Base-by-base conservation (phyloP, 2,113 vertebrate genomes). In the Gambusia holbrooki region DNA sequence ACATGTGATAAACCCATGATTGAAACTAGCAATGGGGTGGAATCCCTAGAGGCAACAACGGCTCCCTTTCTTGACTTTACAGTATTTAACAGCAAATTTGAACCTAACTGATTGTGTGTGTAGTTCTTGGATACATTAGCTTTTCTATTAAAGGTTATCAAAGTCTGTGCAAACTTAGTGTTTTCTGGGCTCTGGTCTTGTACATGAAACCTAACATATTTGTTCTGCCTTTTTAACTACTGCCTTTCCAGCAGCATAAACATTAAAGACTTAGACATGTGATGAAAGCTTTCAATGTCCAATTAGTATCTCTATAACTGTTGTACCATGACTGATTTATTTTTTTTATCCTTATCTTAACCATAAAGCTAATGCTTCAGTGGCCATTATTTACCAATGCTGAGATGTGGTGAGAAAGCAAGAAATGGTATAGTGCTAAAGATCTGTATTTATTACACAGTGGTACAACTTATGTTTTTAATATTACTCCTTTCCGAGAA, bases 211-310 rank as follows among this genome's bases (percentile, higher is more conserved):
- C 60, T 30, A 29, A 8, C 4, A 14, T 71, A 64, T 72, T 70
- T 48, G 13, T 76, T 48, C 28, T n/a, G 51, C 68, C 66, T 76
- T 73, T 65, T 62, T 67, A 74, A 51, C 62, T 40, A 45, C 79
- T 35, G 40, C 17, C 71, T 68, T 64, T 2, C 2, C 58, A 62
- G 42, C 68, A 66, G 58, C 58, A 65, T 73, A 62, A 80, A 84
- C 67, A 73, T 62, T 30, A 48, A 71, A 73, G 79, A 70, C 76
- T 80, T 78, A 79, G 69, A 78, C 76, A 71, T 84, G 62, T 77
- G 67, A 88, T 80, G 73, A 81, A 74, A 62, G 69, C 37, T 80
- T 71, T 62, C 77, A 84, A 86, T 69, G 81, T 58, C 77, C 54
- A 33, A 67, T 63, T 78, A 70, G 69, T 76, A 63, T 66, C 71